Percentiles rank a stretch among this genome's conserved stretches.
phyloP scores from a whole-genome alignment of 2,888 invertebrate species.

The Cryptocephalus primarius region DNA sequence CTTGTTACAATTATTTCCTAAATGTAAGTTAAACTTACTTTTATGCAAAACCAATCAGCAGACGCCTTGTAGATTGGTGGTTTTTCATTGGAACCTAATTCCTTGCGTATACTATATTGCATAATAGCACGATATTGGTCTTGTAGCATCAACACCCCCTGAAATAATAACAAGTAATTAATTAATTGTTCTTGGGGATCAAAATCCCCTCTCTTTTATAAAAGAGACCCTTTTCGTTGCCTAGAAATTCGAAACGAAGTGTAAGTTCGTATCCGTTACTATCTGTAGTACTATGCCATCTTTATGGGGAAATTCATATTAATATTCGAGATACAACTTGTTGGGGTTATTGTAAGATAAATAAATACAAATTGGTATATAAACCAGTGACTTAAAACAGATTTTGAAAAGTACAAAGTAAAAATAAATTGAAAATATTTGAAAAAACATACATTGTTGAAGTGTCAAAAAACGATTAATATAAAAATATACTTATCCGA shows the following conservation, averaged over 20 bases:
- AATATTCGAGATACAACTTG: no score
- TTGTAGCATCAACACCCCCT: constrained; percentile 62
- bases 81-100: constrained; percentile 37
- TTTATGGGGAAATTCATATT: no score
- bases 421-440: no score
- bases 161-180: constrained; percentile 38
- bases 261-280: no score
- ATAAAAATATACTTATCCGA: constrained; percentile 16
- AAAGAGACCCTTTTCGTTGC: constrained; percentile 35
- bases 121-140: constrained; percentile 61
- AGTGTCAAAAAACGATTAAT: constrained; percentile 6
- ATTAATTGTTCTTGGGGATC: constrained; percentile 10
- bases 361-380: no score
- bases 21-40: constrained; percentile 44
- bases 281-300: no score
- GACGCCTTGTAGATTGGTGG: constrained; percentile 44
- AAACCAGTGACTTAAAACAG: no score
- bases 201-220: constrained; percentile 34
- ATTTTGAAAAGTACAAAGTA: no score
- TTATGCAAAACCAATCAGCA: constrained; percentile 56
- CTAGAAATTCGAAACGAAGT: constrained; percentile 23
- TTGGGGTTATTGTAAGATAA: no score
- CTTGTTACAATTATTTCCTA: no score
- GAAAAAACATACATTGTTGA: no score
- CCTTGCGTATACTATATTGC: constrained; percentile 66